A percentile compares a stretch with the other conserved stretches of the same genome.
These are phyloP conservation scores for Bergia puertoricense DNA, from an alignment of 92 coral and sea anemone genomes.

Conservation along the genomic window DNA sequence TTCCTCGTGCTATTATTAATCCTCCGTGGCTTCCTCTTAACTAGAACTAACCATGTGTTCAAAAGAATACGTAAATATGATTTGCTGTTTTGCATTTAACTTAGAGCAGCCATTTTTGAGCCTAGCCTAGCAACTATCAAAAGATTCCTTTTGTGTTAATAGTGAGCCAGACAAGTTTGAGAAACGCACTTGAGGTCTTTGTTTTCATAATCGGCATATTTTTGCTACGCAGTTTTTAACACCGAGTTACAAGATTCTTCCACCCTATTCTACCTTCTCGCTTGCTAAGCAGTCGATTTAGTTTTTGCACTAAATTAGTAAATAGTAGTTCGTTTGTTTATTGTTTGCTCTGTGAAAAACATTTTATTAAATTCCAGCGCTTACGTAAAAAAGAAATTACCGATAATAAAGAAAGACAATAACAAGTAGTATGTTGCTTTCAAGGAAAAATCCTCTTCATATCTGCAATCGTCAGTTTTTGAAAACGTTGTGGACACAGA, in stretches of 20 bases:
- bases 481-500: background rate
- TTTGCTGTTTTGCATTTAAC: background rate
- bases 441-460: background rate
- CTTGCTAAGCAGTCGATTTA: background rate
- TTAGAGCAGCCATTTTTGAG: background rate
- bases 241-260: background rate
- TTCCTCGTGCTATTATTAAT: background rate
- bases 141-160: background rate
- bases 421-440: background rate
- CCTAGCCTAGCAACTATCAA: background rate
- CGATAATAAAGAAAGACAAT: background rate
- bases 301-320: background rate
- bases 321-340: background rate
- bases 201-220: constrained; percentile 2
- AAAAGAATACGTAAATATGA: too few species aligned
- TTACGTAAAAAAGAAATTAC: background rate
- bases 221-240: background rate
- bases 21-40: background rate
- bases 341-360: background rate
- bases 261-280: background rate
- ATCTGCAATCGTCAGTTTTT: background rate
- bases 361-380: background rate
- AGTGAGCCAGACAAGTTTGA: background rate
- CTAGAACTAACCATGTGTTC: background rate
- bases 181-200: background rate